Percentiles rank a stretch among this genome's conserved stretches.
Conservation (phyloP, 2,113 vertebrate genomes). For the Thomomys bottae region DNA sequence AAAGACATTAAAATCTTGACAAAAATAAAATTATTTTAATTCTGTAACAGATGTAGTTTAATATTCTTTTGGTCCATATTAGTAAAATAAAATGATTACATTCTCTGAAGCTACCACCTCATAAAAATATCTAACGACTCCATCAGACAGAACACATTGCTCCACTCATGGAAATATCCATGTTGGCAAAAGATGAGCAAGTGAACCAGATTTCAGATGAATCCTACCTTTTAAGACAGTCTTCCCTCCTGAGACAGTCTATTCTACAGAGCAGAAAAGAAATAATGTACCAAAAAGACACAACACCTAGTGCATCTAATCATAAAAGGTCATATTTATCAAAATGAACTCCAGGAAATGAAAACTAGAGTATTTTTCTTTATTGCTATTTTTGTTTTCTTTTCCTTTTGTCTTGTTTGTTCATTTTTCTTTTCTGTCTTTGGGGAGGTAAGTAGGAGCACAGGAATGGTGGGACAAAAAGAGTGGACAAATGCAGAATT, state of each 20-base stretch:
- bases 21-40: not conserved
- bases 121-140: not conserved
- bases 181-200: not conserved
- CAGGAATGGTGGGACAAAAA: too few species aligned
- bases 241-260: not conserved
- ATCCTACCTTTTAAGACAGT: not conserved
- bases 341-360: too few species aligned
- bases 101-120: not conserved
- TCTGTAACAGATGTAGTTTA: not conserved
- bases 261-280: not conserved
- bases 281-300: too few species aligned
- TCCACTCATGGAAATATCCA: not conserved
- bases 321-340: too few species aligned
- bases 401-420: too few species aligned
- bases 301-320: too few species aligned
- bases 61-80: not conserved
- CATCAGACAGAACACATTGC: fast-evolving
- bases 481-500: too few species aligned
- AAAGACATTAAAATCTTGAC: not conserved
- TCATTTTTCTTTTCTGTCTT: too few species aligned
- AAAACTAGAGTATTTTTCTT: too few species aligned
- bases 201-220: too few species aligned
- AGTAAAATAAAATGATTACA: not conserved
- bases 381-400: too few species aligned
- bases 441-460: too few species aligned